Evolutionary conservation across 2,888 invertebrate genomes (phyloP).

Genomic region (Keiferia lycopersicella): DNA sequence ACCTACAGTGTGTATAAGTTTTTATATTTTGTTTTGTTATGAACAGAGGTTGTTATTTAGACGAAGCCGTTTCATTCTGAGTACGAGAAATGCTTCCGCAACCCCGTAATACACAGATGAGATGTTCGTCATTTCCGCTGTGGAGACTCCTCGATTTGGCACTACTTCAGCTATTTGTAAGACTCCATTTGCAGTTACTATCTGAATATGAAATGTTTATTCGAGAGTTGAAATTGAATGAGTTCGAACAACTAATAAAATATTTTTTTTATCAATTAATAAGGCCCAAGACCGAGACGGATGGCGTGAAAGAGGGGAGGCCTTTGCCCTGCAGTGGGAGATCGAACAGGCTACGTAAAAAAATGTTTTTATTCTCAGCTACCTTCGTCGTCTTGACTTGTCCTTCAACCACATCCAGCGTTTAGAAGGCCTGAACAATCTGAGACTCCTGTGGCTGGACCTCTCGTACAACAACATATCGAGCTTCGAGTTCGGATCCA

Average conservation of each 20-base stretch:
- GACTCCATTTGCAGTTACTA: slow-evolving; percentile 22
- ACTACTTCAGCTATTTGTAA: slow-evolving; percentile 16
- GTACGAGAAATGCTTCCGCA: slow-evolving; percentile 6
- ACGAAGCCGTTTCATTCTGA: slow-evolving; percentile 14
- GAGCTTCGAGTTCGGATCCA: slow-evolving; percentile 61
- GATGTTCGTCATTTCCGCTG: slow-evolving; percentile 25
- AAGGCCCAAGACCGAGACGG: too few species aligned
- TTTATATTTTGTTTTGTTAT: background rate
- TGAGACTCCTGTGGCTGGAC: slow-evolving; percentile 77
- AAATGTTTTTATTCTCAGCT: slow-evolving; percentile 62
- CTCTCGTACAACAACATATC: slow-evolving; percentile 80
- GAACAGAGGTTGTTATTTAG: background rate
- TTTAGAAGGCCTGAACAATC: slow-evolving; percentile 79
- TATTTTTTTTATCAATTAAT: too few species aligned
- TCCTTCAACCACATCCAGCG: slow-evolving; percentile 81
- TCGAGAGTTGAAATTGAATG: background rate
- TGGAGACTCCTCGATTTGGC: slow-evolving; percentile 16
- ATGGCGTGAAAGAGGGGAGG: too few species aligned
- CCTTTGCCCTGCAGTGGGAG: too few species aligned
- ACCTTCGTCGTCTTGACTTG: slow-evolving; percentile 80
- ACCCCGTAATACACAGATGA: slow-evolving; percentile 19
- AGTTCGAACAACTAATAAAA: background rate
- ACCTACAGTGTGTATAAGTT: slow-evolving; percentile 63
- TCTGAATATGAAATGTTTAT: background rate
- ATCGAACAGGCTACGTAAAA: too few species aligned